Evolutionary conservation across 2,888 invertebrate genomes (phyloP), one percentile per base, ranked within the genome.

Genomic region (Vanessa cardui): DNA sequence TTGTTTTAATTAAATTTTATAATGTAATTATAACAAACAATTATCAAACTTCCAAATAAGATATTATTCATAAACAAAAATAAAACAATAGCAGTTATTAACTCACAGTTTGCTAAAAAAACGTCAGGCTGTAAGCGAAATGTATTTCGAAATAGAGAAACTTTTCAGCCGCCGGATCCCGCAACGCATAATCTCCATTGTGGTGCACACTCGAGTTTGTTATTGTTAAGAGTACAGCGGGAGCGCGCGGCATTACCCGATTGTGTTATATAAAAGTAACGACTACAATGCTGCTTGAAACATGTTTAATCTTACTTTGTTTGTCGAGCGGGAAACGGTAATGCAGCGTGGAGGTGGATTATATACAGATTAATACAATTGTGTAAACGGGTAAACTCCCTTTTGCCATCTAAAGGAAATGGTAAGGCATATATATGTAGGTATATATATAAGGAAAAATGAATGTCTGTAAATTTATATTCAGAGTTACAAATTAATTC

Each of bases 261-360:
- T 45, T 50, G 64, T 58, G 64, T 59, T 52, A 50, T 52, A 59
- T 64, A 64, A 64, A 64, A 59, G 64, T 46, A 64, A 56, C 56
- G 18, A 45, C 58, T 59, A 59, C 64, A 64, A 50, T 64, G 59
- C 59, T 52, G 39, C 33, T 26, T 45, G 59, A 45, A 56, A 64
- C 58, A 64, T 64, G 52, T 59, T 59, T 64, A 59, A 64, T 64
- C 64, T 64, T 64, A 59, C 50, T 64, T 58, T 64, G 58, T 59
- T 45, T 58, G 64, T 31, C 44, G 18, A 44, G 47, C 39, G 64
- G 47, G 33, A 46, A 64, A 44, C 58, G 6, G 16, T 31, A 64
- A 50, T 46, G 31, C 52, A 21, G 31, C 31, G 59, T 64, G 1
- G 18, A 52, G 16, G 52, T n/a, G 31, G 31, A 64, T 64, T 50